These are phyloP conservation scores for Mystacornis crossleyi DNA, from an alignment of 2,113 vertebrate genomes.

Conservation along the genomic window DNA sequence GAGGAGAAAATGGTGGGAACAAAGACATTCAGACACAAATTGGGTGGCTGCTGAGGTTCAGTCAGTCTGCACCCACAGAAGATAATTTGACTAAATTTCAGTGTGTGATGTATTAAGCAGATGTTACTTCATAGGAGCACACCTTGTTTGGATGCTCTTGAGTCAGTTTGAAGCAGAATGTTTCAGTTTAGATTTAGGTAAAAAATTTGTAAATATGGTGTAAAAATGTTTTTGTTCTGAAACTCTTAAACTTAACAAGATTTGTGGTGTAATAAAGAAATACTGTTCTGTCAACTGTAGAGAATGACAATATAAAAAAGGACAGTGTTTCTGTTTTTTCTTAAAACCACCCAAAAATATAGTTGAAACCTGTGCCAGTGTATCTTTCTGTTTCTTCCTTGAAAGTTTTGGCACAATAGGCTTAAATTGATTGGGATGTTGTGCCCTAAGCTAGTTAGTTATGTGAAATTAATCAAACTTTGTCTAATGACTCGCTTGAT, in stretches of 20 bases:
- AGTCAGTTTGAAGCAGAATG: neutral
- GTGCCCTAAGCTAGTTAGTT: neutral
- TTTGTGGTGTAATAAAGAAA: neutral
- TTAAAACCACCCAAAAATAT: neutral
- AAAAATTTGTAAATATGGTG: fast-evolving
- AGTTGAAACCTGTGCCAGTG: neutral
- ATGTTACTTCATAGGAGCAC: neutral
- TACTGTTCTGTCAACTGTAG: neutral
- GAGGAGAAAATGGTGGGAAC: neutral
- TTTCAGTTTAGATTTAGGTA: neutral
- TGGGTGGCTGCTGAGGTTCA: neutral
- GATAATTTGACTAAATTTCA: neutral
- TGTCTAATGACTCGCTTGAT: neutral
- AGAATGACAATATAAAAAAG: fast-evolving
- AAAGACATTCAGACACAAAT: neutral
- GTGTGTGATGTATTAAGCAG: neutral
- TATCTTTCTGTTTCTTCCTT: neutral
- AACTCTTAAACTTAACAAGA: neutral
- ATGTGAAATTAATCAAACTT: neutral
- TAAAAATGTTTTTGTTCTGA: neutral
- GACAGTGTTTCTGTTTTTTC: neutral
- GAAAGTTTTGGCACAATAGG: neutral
- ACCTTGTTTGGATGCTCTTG: neutral
- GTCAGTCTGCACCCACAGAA: neutral
- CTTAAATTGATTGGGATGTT: neutral